Percentiles rank a stretch among this genome's conserved stretches.
These are phyloP conservation scores for Melanerpes aurifrons DNA, from an alignment of 2,113 vertebrate species.

Conservation along the genomic window DNA sequence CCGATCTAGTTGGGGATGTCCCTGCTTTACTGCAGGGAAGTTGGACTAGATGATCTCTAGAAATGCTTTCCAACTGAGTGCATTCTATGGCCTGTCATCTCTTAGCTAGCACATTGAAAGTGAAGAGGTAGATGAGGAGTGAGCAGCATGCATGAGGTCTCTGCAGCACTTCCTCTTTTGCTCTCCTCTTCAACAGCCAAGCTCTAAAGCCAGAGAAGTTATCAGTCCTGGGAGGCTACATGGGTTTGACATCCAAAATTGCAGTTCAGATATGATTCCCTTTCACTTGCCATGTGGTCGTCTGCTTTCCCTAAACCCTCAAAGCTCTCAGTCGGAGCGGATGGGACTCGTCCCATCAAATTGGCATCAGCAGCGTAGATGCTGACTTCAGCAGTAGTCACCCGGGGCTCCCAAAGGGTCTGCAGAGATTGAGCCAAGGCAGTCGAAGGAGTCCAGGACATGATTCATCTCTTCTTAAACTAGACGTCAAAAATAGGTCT, in stretches of 20 bases:
- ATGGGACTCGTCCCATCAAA: slow-evolving; percentile 13
- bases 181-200: neutral
- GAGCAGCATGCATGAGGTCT: neutral
- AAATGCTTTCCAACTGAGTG: too few species aligned
- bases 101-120: neutral
- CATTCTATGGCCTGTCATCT: neutral
- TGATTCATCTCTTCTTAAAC: slow-evolving; percentile 53
- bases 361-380: neutral
- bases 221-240: neutral
- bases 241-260: neutral
- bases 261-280: neutral
- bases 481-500: slow-evolving; percentile 40
- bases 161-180: rapidly evolving
- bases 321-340: neutral
- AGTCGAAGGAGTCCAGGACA: neutral
- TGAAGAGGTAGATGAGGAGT: neutral
- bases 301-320: neutral
- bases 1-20: too few species aligned
- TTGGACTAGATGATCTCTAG: too few species aligned
- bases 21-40: too few species aligned
- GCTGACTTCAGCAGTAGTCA: slow-evolving; percentile 42
- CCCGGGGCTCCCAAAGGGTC: neutral
- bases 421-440: neutral
- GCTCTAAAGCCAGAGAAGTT: neutral
- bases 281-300: neutral